Conservation (phyloP, 2,797 vertebrate species). For the Scarus forsteni region DNA sequence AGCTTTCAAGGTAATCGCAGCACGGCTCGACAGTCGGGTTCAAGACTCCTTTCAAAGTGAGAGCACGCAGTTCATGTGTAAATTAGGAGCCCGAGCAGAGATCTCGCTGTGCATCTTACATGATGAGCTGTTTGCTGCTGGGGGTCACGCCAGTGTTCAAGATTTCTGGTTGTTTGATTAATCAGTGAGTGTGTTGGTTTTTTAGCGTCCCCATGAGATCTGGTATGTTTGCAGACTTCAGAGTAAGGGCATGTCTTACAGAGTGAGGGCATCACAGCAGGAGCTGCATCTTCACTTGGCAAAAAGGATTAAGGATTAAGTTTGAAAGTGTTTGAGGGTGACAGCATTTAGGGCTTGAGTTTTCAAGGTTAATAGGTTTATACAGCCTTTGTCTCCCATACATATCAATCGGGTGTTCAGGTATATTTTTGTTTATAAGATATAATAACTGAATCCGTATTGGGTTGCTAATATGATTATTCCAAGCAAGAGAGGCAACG, state of each 20-base stretch:
- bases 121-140: not conserved
- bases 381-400: no score
- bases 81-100: conserved; percentile 4
- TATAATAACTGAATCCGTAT: no score
- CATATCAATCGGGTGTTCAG: no score
- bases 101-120: not conserved
- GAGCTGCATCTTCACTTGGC: not conserved
- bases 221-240: not conserved
- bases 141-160: conserved; percentile 10
- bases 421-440: no score
- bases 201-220: not conserved
- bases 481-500: no score
- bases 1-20: conserved; percentile 27
- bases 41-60: conserved; percentile 12
- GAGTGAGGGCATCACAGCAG: not conserved
- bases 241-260: not conserved
- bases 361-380: no score
- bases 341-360: no score
- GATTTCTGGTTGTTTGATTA: not conserved
- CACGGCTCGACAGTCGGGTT: conserved; percentile 14
- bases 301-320: not conserved
- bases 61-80: conserved; percentile 16
- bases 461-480: no score
- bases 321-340: no score
- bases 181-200: not conserved